A percentile compares a stretch with the other conserved stretches of the same genome.
These are phyloP conservation scores for Peromyscus californicus DNA, from an alignment of 2,113 vertebrate species.

Conservation along the genomic window DNA sequence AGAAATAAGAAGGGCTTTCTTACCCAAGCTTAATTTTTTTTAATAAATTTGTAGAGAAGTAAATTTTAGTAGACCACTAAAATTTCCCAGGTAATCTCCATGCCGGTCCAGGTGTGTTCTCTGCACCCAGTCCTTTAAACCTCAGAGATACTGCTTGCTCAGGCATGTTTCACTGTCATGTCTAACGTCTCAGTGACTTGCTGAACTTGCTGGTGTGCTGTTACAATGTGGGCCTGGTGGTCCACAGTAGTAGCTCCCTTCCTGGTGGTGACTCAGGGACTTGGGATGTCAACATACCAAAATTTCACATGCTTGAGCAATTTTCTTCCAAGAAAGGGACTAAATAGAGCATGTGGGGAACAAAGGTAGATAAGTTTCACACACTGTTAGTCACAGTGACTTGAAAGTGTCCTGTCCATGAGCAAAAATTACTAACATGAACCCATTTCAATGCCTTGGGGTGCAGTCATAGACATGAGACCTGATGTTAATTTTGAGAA, in stretches of 20 bases:
- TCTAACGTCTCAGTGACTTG: not conserved
- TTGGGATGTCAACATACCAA: fast-evolving
- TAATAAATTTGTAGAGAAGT: not conserved
- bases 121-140: not conserved
- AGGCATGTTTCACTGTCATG: not conserved
- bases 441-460: fast-evolving
- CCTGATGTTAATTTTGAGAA: no score
- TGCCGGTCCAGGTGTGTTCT: not conserved
- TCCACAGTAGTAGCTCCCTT: no score
- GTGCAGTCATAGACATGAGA: not conserved
- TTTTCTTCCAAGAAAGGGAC: not conserved
- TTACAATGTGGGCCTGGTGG: not conserved
- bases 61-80: not conserved
- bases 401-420: not conserved
- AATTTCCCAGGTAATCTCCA: fast-evolving
- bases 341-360: fast-evolving
- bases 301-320: fast-evolving
- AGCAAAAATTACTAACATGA: not conserved
- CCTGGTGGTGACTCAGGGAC: not conserved
- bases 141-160: fast-evolving
- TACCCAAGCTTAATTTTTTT: not conserved
- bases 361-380: fast-evolving
- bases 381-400: no score
- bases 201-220: not conserved
- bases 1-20: not conserved